Evolutionary conservation across 2,888 invertebrate species (phyloP).

Genomic region (Monochamus alternatus): DNA sequence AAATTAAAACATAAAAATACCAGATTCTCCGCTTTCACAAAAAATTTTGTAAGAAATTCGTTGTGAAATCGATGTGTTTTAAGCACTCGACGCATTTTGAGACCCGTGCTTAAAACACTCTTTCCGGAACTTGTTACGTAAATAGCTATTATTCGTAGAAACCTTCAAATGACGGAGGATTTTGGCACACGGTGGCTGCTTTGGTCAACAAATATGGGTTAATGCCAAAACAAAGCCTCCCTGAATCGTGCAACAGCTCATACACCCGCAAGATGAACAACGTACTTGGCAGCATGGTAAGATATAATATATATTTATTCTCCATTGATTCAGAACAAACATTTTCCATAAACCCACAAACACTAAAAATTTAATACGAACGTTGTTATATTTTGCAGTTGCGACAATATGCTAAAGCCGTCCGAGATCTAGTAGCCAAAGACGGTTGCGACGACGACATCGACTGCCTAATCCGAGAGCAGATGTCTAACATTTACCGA

Average conservation of each 20-base stretch:
- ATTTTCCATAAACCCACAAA: too few relatives aligned
- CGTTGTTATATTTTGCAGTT: slow-evolving; percentile 71
- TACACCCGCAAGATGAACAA: slow-evolving; percentile 83
- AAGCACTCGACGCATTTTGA: too few relatives aligned
- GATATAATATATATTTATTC: slow-evolving; percentile 22
- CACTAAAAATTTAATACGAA: too few relatives aligned
- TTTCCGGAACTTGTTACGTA: not conserved
- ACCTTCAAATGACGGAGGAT: slow-evolving; percentile 90
- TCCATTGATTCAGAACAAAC: too few relatives aligned
- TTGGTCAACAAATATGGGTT: slow-evolving; percentile 90
- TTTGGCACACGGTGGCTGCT: slow-evolving; percentile 95
- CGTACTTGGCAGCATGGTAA: slow-evolving; percentile 87
- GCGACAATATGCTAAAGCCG: slow-evolving; percentile 84
- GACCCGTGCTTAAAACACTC: too few relatives aligned
- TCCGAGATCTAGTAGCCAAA: slow-evolving; percentile 78
- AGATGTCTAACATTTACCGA: slow-evolving; percentile 84
- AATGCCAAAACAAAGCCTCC: slow-evolving; percentile 91
- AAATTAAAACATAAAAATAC: too few relatives aligned
- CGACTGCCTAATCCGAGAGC: slow-evolving; percentile 76
- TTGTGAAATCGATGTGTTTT: too few relatives aligned
- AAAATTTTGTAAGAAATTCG: too few relatives aligned
- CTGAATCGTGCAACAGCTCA: slow-evolving; percentile 87
- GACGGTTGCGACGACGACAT: slow-evolving; percentile 78
- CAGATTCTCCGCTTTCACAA: too few relatives aligned
- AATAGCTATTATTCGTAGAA: slow-evolving; percentile 72